Evolutionary conservation across 2,888 invertebrate species (phyloP), one percentile per base, ranked within the genome.

Genomic region (Alsophila aescularia): DNA sequence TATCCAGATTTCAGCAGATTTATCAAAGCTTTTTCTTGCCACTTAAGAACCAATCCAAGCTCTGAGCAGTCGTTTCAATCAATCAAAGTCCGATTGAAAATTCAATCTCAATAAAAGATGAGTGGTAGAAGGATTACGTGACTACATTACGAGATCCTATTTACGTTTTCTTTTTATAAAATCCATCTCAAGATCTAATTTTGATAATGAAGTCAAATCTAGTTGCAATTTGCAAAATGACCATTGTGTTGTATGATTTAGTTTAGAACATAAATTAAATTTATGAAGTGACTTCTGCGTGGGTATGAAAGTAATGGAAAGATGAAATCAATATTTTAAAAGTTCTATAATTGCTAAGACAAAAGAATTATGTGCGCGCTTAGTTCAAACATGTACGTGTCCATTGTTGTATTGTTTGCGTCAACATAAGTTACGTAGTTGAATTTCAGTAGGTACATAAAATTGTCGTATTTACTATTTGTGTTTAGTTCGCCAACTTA

Each of bases 311-410:
- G 75, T 77, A 80, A 73, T 73, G 69, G 70, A 73, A 77, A 87
- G 85, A 88, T 86, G 81, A 83, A 85, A 89, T 88, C 85, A 84
- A 87, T 86, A 84, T 87, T 87, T 89, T 85, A 81, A 62, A 80
- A 86, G 80, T 59, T 57, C 56, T 86, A 82, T 89, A 89, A 89
- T 88, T 87, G 88, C 83, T 79, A 73, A 82, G 83, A 87, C 84
- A 85, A 85, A 87, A 89, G 87, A 89, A 82, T 83, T 85, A 85
- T 88, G 85, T 80, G 82, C 78, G 70, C 71, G 76, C 76, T 75
- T 69, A 72, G 77, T 78, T 82, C 76, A 69, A 66, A 72, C 45
- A 58, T 7, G 69, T 49, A 36, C 60, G 80, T 85, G 74, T 83
- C 81, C 90, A 83, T 73, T 77, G 47, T 44, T 58, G 37, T 62